Conservation (phyloP, 2,888 invertebrate species). For the Synanthedon tipuliformis region DNA sequence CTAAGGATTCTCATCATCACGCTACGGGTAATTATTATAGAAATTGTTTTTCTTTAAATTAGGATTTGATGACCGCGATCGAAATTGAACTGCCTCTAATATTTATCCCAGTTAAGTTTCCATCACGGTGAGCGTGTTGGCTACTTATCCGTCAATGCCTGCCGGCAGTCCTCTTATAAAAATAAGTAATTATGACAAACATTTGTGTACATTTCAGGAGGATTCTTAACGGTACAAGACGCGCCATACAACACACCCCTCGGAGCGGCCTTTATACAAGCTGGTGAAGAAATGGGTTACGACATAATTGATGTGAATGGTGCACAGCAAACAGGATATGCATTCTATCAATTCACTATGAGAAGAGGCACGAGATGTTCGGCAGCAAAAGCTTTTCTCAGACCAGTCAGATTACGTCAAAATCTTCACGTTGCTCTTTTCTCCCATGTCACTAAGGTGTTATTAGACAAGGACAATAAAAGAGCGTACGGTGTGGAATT, state of each 20-base stretch:
- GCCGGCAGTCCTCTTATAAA: no score
- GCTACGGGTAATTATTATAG: slow-evolving; percentile 67
- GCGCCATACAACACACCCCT: slow-evolving; percentile 84
- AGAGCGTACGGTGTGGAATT: slow-evolving; percentile 86
- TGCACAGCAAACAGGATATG: slow-evolving; percentile 86
- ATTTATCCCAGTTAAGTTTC: background rate
- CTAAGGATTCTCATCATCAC: slow-evolving; percentile 78
- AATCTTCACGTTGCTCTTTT: slow-evolving; percentile 87
- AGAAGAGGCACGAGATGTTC: slow-evolving; percentile 85
- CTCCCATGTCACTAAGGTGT: slow-evolving; percentile 81
- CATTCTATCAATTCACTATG: slow-evolving; percentile 91
- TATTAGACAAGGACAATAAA: slow-evolving; percentile 78
- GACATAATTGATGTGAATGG: slow-evolving; percentile 89
- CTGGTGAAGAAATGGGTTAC: slow-evolving; percentile 93
- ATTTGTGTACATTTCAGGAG: slow-evolving; percentile 64
- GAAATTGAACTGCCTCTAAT: background rate
- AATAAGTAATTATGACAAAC: no score
- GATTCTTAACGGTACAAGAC: slow-evolving; percentile 82
- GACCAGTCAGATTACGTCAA: slow-evolving; percentile 79
- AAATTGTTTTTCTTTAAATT: no score
- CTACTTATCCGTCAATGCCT: no score
- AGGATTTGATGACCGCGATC: background rate
- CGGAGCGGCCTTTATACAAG: slow-evolving; percentile 86
- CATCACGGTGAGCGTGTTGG: no score
- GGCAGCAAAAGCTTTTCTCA: slow-evolving; percentile 85